Conservation (phyloP, 2,113 vertebrate species). For the Daphoenositta chrysoptera region DNA sequence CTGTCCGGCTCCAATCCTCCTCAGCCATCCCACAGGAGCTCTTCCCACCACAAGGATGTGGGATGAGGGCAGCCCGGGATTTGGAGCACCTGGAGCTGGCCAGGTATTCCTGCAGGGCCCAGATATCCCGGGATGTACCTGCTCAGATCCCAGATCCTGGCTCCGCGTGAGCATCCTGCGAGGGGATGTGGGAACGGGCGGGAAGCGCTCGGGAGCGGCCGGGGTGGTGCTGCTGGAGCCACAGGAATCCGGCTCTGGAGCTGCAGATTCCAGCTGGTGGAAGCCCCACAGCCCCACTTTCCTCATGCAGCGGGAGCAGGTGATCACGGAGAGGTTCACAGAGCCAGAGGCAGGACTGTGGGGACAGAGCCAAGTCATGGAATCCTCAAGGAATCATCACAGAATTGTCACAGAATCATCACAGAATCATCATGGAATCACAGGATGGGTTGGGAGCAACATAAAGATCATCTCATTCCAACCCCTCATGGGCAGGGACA, state of each 20-base stretch:
- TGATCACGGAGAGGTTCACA: slow-evolving; percentile 80
- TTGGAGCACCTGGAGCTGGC: not conserved
- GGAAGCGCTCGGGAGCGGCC: slow-evolving; percentile 45
- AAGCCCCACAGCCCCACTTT: slow-evolving; percentile 93
- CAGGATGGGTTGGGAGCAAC: not conserved
- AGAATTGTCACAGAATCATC: not conserved
- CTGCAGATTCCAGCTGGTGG: slow-evolving; percentile 80
- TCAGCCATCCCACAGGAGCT: not conserved
- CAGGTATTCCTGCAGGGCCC: not conserved
- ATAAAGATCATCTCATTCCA: not conserved
- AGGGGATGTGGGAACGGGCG: slow-evolving; percentile 70
- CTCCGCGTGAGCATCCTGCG: slow-evolving; percentile 89
- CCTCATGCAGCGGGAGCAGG: slow-evolving; percentile 88
- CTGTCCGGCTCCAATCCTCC: rapidly evolving
- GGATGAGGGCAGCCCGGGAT: not conserved
- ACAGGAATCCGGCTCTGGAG: slow-evolving; percentile 64
- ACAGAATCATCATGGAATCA: not conserved
- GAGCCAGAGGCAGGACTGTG: slow-evolving; percentile 69
- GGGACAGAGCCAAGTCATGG: not conserved
- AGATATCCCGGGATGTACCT: slow-evolving; percentile 56
- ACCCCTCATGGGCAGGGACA: not conserved
- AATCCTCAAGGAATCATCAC: not conserved
- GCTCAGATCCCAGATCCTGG: slow-evolving; percentile 79
- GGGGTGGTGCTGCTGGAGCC: not conserved
- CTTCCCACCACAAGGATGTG: not conserved